Evolutionary conservation across 2,888 invertebrate species (phyloP).

Genomic region (Daptonema setosum): DNA sequence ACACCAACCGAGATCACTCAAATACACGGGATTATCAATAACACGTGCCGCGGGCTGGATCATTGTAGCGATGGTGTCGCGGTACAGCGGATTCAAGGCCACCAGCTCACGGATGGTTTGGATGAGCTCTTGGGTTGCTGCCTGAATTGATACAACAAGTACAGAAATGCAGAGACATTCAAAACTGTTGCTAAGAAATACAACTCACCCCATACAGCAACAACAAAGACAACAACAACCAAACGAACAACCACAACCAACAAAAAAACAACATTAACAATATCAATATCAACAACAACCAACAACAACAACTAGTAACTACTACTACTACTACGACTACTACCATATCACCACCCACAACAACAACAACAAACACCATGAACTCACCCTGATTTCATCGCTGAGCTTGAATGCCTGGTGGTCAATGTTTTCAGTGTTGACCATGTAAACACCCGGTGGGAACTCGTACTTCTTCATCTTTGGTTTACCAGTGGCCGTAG

Average conservation of each 20-base stretch:
- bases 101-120: slow-evolving; percentile 94
- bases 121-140: slow-evolving; percentile 79
- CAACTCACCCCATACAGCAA: too few relatives aligned
- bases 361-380: not conserved
- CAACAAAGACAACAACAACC: too few relatives aligned
- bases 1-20: slow-evolving; percentile 84
- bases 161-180: too few relatives aligned
- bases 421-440: slow-evolving; percentile 70
- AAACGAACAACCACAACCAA: too few relatives aligned
- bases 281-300: too few relatives aligned
- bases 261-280: too few relatives aligned
- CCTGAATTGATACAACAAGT: slow-evolving; percentile 36
- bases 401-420: slow-evolving; percentile 70
- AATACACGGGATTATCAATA: slow-evolving; percentile 89
- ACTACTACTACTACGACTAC: too few relatives aligned
- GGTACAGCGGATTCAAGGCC: slow-evolving; percentile 72
- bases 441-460: slow-evolving; percentile 47
- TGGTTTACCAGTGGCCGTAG: not conserved
- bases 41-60: slow-evolving; percentile 84
- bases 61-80: slow-evolving; percentile 88
- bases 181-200: too few relatives aligned
- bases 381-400: slow-evolving; percentile 62
- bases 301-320: too few relatives aligned
- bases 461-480: too few relatives aligned
- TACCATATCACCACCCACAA: too few relatives aligned